A percentile compares a stretch with the other conserved stretches of the same genome.
Conservation (phyloP, 2,797 vertebrate genomes). For the Euthynnus affinis region DNA sequence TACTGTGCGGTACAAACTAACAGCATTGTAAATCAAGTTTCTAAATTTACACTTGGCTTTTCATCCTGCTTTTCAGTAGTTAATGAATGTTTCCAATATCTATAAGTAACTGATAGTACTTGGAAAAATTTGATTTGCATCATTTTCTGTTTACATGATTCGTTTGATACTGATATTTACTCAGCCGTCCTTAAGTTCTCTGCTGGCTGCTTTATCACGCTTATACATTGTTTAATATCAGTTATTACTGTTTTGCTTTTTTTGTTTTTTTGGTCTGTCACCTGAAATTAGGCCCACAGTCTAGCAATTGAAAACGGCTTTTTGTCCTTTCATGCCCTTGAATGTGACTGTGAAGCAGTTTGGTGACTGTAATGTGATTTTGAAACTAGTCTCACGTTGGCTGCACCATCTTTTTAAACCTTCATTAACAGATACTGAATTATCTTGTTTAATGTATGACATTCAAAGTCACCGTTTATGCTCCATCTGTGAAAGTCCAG, state of each 20-base stretch:
- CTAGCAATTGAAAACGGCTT: not conserved
- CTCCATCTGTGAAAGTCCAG: not conserved
- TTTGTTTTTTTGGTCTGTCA: not conserved
- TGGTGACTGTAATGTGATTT: not conserved
- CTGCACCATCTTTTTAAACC: not conserved
- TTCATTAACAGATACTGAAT: not conserved
- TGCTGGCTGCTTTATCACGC: conserved; percentile 42
- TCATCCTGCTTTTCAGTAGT: not conserved
- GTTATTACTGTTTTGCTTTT: not conserved
- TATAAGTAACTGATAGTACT: not conserved
- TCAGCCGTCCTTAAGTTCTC: conserved; percentile 9
- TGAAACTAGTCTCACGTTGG: not conserved
- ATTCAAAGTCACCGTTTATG: not conserved
- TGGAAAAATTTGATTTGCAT: not conserved
- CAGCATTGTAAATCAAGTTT: not conserved
- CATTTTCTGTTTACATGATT: not conserved
- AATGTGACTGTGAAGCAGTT: conserved; percentile 24
- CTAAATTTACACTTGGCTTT: not conserved
- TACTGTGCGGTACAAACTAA: not conserved
- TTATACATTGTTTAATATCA: conserved; percentile 7
- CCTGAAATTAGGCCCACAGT: not conserved
- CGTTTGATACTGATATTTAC: conserved; percentile 46
- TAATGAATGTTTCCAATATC: not conserved
- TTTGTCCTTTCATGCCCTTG: conserved; percentile 43
- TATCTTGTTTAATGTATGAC: not conserved